phyloP scores from a whole-genome alignment of 2,888 invertebrate species.

The Ferrisia virgata region DNA sequence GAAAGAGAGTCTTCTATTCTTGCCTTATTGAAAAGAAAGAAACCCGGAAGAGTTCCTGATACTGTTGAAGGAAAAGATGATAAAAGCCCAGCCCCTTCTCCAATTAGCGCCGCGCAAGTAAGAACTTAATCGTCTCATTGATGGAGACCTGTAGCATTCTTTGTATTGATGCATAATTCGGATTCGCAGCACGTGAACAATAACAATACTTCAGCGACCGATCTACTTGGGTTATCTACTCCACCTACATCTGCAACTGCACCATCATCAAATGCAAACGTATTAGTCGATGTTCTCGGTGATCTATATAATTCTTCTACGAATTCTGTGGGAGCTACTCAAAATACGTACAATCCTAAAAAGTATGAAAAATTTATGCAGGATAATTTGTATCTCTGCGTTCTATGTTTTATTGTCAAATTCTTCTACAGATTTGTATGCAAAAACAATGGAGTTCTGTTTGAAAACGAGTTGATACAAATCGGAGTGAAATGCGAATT shows the following conservation, averaged over 20 bases:
- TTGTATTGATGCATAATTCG: background rate
- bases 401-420: background rate
- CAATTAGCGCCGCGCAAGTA: conserved; percentile 42
- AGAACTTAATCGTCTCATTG: background rate
- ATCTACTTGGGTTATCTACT: conserved; percentile 83
- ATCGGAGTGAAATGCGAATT: conserved; percentile 98
- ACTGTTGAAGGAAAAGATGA: conserved; percentile 60
- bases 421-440: conserved; percentile 68
- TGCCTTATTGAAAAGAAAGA: conserved; percentile 96
- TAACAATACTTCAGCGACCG: conserved; percentile 58
- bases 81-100: conserved; percentile 75
- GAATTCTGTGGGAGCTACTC: conserved; percentile 56
- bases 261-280: conserved; percentile 68
- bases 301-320: conserved; percentile 72
- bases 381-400: background rate
- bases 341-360: conserved; percentile 79
- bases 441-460: conserved; percentile 97
- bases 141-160: background rate
- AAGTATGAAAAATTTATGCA: conserved; percentile 60
- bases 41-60: conserved; percentile 90
- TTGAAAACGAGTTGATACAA: conserved; percentile 96
- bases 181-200: background rate
- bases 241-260: conserved; percentile 72
- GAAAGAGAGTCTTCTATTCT: conserved; percentile 97
- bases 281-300: conserved; percentile 85